Evolutionary conservation across 2,888 invertebrate species (phyloP).

Genomic region (Chesias legatella): DNA sequence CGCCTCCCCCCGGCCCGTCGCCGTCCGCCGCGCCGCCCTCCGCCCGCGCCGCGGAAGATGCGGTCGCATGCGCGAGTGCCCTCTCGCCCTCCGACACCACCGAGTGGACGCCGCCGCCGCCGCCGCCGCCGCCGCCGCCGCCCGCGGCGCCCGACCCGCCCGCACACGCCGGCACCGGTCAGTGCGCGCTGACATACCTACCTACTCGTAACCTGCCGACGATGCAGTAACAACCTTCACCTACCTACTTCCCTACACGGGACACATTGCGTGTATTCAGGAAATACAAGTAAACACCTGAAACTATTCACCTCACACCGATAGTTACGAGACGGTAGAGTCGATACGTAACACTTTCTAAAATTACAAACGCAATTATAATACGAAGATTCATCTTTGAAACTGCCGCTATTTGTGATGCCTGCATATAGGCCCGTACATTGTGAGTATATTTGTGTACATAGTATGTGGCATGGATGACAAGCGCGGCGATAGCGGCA

Average conservation of each 20-base stretch:
- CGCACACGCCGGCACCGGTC: slow-evolving; percentile 65
- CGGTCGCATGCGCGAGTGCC: slow-evolving; percentile 70
- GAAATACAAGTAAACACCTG: slow-evolving; percentile 11
- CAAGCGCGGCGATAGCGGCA: slow-evolving; percentile 1
- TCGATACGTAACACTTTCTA: slow-evolving; percentile 26
- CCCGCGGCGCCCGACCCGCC: slow-evolving; percentile 51
- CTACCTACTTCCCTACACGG: slow-evolving; percentile 3
- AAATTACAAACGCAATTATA: slow-evolving; percentile 29
- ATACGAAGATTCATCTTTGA: slow-evolving; percentile 20
- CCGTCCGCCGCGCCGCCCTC: slow-evolving; percentile 58
- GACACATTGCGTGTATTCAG: slow-evolving; percentile 8
- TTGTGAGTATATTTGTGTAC: neutral
- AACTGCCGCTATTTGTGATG: slow-evolving; percentile 15
- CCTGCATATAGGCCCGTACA: slow-evolving; percentile 7
- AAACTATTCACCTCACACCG: slow-evolving; percentile 15
- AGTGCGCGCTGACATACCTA: slow-evolving; percentile 41
- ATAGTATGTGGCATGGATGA: neutral
- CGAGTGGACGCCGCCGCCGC: slow-evolving; percentile 49
- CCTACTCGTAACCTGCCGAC: slow-evolving; percentile 2
- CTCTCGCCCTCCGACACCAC: slow-evolving; percentile 63
- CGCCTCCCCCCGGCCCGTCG: slow-evolving; percentile 73
- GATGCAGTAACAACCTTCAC: neutral
- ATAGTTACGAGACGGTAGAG: slow-evolving; percentile 7
- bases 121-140: slow-evolving; percentile 28
- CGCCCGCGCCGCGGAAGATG: slow-evolving; percentile 72